Conservation (phyloP, 2,888 invertebrate genomes). For the Pomacea canaliculata region DNA sequence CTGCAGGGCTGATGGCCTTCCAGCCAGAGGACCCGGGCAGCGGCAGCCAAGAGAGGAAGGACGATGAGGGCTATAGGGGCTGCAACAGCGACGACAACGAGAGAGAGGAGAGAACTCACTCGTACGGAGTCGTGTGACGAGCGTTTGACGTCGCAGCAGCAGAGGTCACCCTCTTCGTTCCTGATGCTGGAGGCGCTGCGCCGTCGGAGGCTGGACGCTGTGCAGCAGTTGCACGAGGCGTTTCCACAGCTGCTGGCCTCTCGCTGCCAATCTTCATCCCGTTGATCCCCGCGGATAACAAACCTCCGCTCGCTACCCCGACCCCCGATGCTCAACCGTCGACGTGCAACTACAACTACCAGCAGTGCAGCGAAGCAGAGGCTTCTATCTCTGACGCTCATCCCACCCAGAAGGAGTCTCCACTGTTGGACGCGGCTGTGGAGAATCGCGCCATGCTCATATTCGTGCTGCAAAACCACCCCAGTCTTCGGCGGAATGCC, state of each 20-base stretch:
- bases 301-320: neutral
- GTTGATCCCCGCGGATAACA: neutral
- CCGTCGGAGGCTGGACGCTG: constrained; percentile 19
- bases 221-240: constrained; percentile 17
- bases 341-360: neutral
- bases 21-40: neutral
- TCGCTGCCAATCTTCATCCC: constrained; percentile 16
- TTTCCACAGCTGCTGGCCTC: constrained; percentile 17
- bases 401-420: neutral
- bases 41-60: neutral
- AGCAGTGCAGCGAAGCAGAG: neutral
- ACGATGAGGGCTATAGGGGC: neutral
- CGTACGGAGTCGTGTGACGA: neutral
- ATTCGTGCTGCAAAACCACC: constrained; percentile 19
- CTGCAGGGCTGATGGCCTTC: constrained; percentile 3
- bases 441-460: constrained; percentile 16
- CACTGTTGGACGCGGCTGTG: constrained; percentile 13
- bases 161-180: neutral
- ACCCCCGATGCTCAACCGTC: neutral
- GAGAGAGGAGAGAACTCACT: neutral
- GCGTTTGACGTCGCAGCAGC: neutral
- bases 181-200: constrained; percentile 20
- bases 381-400: neutral
- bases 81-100: neutral
- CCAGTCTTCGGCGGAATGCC: neutral